phyloP scores from a whole-genome alignment of 2,113 vertebrate genomes.

The Colaptes auratus region DNA sequence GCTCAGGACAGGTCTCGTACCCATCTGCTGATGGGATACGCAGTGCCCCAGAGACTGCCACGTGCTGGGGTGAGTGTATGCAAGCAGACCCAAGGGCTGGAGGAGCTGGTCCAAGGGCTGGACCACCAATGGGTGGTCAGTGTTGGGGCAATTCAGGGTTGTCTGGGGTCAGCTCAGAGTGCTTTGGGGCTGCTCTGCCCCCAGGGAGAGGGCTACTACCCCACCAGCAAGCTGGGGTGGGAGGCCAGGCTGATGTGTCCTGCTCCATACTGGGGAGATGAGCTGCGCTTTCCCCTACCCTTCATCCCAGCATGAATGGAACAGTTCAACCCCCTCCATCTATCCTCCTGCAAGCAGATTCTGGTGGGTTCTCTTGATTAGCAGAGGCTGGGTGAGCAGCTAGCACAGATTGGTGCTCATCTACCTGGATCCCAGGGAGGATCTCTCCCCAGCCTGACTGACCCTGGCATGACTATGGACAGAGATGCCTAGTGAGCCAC shows the following conservation, averaged over 20 bases:
- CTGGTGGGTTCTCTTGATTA: neutral
- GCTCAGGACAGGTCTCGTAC: neutral
- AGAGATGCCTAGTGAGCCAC: neutral
- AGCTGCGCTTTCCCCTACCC: neutral
- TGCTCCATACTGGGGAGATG: neutral
- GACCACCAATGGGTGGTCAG: neutral
- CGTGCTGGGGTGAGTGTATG: neutral
- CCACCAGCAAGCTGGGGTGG: neutral
- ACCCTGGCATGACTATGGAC: neutral
- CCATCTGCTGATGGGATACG: neutral
- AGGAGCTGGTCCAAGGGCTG: neutral
- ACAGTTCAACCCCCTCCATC: neutral
- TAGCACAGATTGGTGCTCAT: neutral
- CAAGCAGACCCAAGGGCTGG: neutral
- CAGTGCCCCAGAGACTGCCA: neutral
- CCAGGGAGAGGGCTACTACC: neutral
- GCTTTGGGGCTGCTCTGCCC: neutral
- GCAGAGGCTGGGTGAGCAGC: neutral
- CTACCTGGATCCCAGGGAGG: neutral
- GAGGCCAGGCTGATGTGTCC: neutral
- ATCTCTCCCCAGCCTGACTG: neutral
- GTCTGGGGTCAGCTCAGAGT: fast-evolving
- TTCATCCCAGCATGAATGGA: neutral
- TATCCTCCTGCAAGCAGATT: neutral
- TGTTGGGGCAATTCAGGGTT: neutral